These are phyloP conservation scores for Megalurothrips usitatus DNA, from an alignment of 2,888 invertebrate species.

Conservation along the genomic window DNA sequence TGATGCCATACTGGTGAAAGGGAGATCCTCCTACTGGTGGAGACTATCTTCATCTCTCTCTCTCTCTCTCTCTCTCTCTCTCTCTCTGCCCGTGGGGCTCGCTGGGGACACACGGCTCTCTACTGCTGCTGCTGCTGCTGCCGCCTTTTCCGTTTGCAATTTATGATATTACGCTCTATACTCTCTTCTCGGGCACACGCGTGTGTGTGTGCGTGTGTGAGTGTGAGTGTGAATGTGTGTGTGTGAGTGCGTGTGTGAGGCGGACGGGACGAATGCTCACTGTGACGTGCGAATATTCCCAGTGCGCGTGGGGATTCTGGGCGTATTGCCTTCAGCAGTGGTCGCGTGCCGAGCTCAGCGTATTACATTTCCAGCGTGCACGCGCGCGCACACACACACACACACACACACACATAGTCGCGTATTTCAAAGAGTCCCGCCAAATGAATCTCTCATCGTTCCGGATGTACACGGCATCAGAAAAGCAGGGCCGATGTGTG, in stretches of 20 bases:
- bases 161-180: slow-evolving; percentile 11
- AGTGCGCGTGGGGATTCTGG: background rate
- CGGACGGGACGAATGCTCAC: too few relatives aligned
- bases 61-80: too few relatives aligned
- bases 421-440: too few relatives aligned
- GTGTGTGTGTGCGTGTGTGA: background rate
- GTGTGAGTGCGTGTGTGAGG: too few relatives aligned
- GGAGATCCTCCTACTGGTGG: background rate
- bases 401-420: too few relatives aligned
- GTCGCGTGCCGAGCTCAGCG: background rate
- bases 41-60: background rate
- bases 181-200: background rate
- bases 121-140: background rate
- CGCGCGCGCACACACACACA: too few relatives aligned
- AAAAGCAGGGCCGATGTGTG: too few relatives aligned
- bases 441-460: too few relatives aligned
- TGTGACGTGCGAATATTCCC: background rate
- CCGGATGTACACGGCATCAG: too few relatives aligned
- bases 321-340: background rate
- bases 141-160: slow-evolving; percentile 18
- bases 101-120: background rate
- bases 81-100: too few relatives aligned
- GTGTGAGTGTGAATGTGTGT: background rate
- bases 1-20: background rate
- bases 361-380: background rate